phyloP scores from a whole-genome alignment of 2,888 invertebrate species.

The Iphiclides podalirius region DNA sequence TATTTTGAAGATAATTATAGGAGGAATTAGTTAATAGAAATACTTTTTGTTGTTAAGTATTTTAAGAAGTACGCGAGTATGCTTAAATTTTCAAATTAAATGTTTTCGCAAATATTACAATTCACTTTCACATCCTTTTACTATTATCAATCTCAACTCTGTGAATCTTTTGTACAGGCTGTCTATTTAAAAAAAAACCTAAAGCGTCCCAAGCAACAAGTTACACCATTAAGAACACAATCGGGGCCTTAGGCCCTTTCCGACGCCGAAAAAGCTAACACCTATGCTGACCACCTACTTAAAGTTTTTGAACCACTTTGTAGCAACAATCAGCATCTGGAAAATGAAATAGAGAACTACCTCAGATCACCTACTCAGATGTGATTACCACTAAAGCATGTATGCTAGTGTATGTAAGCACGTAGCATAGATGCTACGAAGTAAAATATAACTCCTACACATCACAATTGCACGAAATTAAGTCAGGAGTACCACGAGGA shows the following conservation, averaged over 20 bases:
- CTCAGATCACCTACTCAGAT: background rate
- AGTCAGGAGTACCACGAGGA: background rate
- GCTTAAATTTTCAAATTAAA: too few species aligned
- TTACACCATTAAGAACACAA: background rate
- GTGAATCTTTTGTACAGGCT: too few species aligned
- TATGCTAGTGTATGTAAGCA: too few species aligned
- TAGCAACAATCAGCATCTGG: background rate
- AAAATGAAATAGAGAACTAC: background rate
- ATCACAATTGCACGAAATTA: background rate
- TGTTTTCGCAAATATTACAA: too few species aligned
- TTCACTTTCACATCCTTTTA: too few species aligned
- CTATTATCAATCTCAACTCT: too few species aligned
- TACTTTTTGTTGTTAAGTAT: too few species aligned
- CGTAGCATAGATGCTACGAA: too few species aligned
- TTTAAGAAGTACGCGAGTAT: too few species aligned
- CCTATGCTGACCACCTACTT: background rate
- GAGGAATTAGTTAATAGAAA: too few species aligned
- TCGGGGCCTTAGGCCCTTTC: slow-evolving; percentile 12
- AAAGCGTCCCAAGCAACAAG: slow-evolving; percentile 8
- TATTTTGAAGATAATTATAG: too few species aligned
- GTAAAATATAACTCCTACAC: background rate
- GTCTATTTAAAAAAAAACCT: too few species aligned
- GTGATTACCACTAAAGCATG: background rate
- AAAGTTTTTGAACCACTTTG: background rate
- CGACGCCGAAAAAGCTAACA: slow-evolving; percentile 8